Evolutionary conservation across 2,113 vertebrate genomes (phyloP).

Genomic region (Nothocercus julius): DNA sequence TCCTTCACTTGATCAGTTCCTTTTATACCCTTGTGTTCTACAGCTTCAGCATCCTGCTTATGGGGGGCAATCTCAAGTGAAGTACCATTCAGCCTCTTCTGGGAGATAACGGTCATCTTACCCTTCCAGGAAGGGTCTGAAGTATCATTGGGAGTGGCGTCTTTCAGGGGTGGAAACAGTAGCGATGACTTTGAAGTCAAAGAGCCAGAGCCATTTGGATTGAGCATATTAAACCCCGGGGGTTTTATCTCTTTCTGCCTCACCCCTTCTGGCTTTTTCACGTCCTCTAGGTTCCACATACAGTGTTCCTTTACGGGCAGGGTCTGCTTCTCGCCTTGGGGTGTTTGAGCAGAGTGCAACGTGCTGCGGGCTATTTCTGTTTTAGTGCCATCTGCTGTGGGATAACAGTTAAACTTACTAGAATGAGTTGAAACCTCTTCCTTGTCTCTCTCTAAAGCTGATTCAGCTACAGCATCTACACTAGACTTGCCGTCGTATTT

Average conservation of each 20-base stretch:
- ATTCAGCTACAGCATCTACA: not conserved
- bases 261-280: not conserved
- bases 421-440: not conserved
- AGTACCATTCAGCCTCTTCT: not conserved
- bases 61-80: not conserved
- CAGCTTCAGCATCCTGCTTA: not conserved
- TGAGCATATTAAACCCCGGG: not conserved
- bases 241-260: not conserved
- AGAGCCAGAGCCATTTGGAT: not conserved
- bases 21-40: not conserved
- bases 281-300: constrained; percentile 10
- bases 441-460: constrained; percentile 21
- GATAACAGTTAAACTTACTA: not conserved
- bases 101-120: constrained; percentile 21
- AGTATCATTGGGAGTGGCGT: not conserved
- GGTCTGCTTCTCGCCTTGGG: constrained; percentile 36
- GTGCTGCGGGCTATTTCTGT: not conserved
- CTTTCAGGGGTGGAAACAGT: constrained; percentile 58
- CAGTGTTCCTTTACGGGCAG: constrained; percentile 38
- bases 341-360: not conserved
- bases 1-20: not conserved
- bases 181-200: constrained; percentile 5
- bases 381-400: not conserved
- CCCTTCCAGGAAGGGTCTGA: constrained; percentile 27
- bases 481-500: not conserved